Percentiles rank a stretch among this genome's conserved stretches.
phyloP scores from a whole-genome alignment of 1,140 invertebrate genomes.

The Drosophila truncata region DNA sequence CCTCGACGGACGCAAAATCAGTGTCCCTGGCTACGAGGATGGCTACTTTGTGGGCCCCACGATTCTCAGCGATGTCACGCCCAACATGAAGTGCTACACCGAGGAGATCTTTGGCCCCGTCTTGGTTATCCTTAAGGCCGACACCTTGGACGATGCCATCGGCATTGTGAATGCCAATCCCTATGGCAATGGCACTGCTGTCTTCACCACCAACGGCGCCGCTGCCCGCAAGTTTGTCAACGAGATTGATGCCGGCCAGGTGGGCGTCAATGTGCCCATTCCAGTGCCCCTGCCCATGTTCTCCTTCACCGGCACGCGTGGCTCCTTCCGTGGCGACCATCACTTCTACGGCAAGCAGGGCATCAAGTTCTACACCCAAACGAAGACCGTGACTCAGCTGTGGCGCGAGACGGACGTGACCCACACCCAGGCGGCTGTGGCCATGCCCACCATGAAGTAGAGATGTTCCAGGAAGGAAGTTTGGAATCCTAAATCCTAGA shows the following conservation, averaged over 20 bases:
- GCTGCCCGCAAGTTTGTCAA: conserved; percentile 97
- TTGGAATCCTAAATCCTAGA: conserved; percentile 27
- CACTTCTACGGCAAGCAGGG: conserved; percentile 99
- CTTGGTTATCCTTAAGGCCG: conserved; percentile 92
- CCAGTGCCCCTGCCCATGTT: conserved; percentile 99
- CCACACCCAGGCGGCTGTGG: conserved; percentile 91
- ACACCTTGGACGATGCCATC: conserved; percentile 98
- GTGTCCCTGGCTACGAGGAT: conserved; percentile 95
- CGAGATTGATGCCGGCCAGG: conserved; percentile 98
- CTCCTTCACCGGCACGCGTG: conserved; percentile 98
- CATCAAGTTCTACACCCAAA: conserved; percentile 98
- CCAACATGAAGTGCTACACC: conserved; percentile 97
- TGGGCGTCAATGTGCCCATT: conserved; percentile 99
- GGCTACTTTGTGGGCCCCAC: conserved; percentile 99
- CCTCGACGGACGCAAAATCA: conserved; percentile 95
- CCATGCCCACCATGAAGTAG: conserved; percentile 96
- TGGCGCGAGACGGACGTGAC: conserved; percentile 96
- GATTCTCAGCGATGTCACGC: conserved; percentile 95
- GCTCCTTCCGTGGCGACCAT: conserved; percentile 98
- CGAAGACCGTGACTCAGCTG: conserved; percentile 98
- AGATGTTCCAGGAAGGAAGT: too few relatives aligned
- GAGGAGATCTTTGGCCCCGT: conserved; percentile 99
- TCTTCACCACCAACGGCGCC: conserved; percentile 99
- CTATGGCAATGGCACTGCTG: conserved; percentile 99
- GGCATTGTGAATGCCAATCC: conserved; percentile 97